A percentile compares a stretch with the other conserved stretches of the same genome.
Conservation (phyloP, 2,888 invertebrate genomes). For the Agrotis segetum region DNA sequence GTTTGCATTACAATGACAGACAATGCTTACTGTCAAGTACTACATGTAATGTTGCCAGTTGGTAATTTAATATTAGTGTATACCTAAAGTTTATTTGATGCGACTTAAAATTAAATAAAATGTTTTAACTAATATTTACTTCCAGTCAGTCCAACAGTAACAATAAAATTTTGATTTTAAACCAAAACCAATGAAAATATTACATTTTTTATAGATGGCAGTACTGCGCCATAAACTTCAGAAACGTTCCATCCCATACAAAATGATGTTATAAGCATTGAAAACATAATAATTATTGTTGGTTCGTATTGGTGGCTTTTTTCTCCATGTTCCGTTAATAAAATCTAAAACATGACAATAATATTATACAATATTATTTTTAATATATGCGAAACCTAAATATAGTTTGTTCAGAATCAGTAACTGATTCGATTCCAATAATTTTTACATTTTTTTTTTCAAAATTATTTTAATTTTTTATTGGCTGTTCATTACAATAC, state of each 20-base stretch:
- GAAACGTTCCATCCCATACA: conserved; percentile 12
- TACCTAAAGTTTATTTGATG: too few species aligned
- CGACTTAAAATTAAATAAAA: not conserved
- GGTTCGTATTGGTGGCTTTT: too few species aligned
- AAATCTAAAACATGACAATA: too few species aligned
- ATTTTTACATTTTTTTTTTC: not conserved
- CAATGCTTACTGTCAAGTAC: not conserved
- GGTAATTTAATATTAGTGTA: not conserved
- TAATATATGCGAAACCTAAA: too few species aligned
- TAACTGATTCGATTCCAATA: too few species aligned
- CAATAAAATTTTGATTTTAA: not conserved
- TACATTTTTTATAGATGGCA: conserved; percentile 7
- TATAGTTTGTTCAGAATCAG: too few species aligned
- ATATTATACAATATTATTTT: too few species aligned
- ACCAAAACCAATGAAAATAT: too few species aligned
- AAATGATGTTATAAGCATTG: conserved; percentile 5
- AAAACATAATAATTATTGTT: too few species aligned
- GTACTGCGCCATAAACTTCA: conserved; percentile 10
- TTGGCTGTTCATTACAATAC: too few species aligned
- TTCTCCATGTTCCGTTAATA: too few species aligned
- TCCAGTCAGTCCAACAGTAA: rapidly evolving
- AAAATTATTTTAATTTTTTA: too few species aligned
- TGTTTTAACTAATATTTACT: not conserved
- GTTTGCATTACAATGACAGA: not conserved
- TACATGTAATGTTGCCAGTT: conserved; percentile 3